Base-by-base conservation (phyloP, 2,797 vertebrate species). In the Manis crassicaudata region DNA sequence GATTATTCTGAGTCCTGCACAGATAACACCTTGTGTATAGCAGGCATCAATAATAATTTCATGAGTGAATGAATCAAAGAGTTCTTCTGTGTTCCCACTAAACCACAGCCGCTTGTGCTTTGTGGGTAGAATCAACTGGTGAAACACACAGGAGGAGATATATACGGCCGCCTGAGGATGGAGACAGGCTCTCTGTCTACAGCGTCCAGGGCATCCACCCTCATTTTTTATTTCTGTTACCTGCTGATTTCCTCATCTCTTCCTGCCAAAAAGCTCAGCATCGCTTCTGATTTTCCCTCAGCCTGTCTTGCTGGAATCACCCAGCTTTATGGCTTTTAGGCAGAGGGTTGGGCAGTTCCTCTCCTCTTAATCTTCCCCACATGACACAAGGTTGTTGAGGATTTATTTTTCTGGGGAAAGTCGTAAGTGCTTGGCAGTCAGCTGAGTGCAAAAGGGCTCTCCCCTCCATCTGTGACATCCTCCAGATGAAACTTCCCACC, bases 141-240 rank as follows among this genome's bases (percentile, higher is more conserved):
- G 43, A 37, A 40, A 18, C 0, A 3, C 3, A 2, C 7, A 25
- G 52, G 29, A 77, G 56, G 29, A n/a, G 35, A n/a, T 32, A 43
- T 46, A 11, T 46, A 46, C 9, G 46, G 46, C 46, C 46, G 46
- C 46, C 46, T 46, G 46, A 46, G 46, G 46, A 9, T 46, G 46
- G 46, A 46, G 62, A 29, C 76, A 10, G 21, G 29, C 0, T 5
- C 27, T 37, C 68, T 63, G 70, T 52, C 14, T 3, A 20, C 6
- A 43, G 54, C 10, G 1, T 4, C n/a, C 6, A 2, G 18, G n/a
- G 52, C 32, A 5, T 16, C 29, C 29, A 1, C 63, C 21, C 14
- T 29, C 54, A 2, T 11, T 23, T 46, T 79, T 40, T 40, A 62
- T 14, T 2, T 52, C 76, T 21, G 13, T 54, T 29, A 40, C 32